A percentile compares a stretch with the other conserved stretches of the same genome.
Conservation (phyloP, 2,888 invertebrate genomes). For the Calameuta idolon region DNA sequence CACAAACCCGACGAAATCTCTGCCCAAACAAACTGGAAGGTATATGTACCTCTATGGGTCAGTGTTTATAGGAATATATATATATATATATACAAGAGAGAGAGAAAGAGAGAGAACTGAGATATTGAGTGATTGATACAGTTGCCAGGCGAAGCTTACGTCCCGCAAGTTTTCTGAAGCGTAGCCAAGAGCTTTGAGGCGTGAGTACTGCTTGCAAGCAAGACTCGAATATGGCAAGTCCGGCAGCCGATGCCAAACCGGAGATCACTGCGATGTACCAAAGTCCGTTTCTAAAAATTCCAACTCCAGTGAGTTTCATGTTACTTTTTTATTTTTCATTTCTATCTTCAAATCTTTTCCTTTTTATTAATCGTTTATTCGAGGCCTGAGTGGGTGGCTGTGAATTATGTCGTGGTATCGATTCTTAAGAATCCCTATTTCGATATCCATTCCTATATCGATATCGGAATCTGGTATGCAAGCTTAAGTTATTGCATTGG, state of each 20-base stretch:
- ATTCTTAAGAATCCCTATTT: neutral
- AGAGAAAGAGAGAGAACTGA: conserved; percentile 28
- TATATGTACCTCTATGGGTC: conserved; percentile 27
- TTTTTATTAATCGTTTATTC: neutral
- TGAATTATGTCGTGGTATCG: neutral
- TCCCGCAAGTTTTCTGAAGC: conserved; percentile 57
- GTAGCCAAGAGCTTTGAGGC: conserved; percentile 44
- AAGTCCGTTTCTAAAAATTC: neutral
- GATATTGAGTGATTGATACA: conserved; percentile 59
- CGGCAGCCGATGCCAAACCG: conserved; percentile 51
- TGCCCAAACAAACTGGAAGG: conserved; percentile 48
- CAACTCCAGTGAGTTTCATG: neutral
- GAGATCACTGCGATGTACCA: conserved; percentile 40
- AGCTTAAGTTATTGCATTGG: neutral
- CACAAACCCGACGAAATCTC: conserved; percentile 40
- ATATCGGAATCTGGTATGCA: neutral
- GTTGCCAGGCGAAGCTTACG: conserved; percentile 51
- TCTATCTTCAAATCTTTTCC: neutral
- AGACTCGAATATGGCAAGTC: conserved; percentile 40
- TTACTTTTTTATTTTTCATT: neutral
- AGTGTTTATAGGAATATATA: too few species aligned
- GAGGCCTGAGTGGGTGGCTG: neutral
- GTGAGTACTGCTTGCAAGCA: conserved; percentile 32
- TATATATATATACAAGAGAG: too few species aligned
- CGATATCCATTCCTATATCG: neutral